Percentiles rank a stretch among this genome's conserved stretches.
Evolutionary conservation across 2,113 vertebrate species (phyloP).

Genomic region (Aldabrachelys gigantea): DNA sequence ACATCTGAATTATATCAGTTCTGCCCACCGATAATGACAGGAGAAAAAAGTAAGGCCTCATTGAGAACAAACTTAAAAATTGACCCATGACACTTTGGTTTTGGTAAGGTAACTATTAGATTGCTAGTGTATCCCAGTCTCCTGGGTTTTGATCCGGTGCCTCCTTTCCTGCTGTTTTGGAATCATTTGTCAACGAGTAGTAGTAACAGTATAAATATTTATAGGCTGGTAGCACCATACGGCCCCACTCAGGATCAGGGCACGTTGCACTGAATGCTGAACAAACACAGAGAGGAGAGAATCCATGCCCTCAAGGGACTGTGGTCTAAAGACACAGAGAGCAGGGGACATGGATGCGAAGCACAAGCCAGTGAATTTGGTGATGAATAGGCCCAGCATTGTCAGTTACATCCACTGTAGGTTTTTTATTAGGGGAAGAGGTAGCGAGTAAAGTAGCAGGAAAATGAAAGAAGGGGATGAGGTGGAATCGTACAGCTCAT

Average conservation of each 20-base stretch:
- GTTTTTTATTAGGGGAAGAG: neutral
- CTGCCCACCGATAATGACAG: neutral
- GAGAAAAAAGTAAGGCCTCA: neutral
- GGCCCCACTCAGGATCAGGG: no score
- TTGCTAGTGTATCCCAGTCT: no score
- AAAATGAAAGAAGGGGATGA: neutral
- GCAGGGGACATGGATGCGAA: neutral
- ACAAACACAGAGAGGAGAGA: neutral
- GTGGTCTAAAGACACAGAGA: neutral
- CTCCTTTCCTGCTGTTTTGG: neutral
- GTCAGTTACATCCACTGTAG: neutral
- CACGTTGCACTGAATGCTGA: neutral
- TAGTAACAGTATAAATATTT: neutral
- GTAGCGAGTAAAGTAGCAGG: no score
- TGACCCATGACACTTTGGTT: neutral
- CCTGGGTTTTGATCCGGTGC: neutral
- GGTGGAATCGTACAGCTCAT: neutral
- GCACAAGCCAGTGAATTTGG: neutral
- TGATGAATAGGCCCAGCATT: neutral
- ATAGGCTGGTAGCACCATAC: neutral
- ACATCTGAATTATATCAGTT: neutral
- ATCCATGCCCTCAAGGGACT: neutral
- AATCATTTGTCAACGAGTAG: neutral
- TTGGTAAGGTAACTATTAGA: neutral
- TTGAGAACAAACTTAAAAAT: neutral